These are phyloP conservation scores for Agrochola lychnidis DNA, from an alignment of 2,888 invertebrate genomes.

Conservation along the genomic window DNA sequence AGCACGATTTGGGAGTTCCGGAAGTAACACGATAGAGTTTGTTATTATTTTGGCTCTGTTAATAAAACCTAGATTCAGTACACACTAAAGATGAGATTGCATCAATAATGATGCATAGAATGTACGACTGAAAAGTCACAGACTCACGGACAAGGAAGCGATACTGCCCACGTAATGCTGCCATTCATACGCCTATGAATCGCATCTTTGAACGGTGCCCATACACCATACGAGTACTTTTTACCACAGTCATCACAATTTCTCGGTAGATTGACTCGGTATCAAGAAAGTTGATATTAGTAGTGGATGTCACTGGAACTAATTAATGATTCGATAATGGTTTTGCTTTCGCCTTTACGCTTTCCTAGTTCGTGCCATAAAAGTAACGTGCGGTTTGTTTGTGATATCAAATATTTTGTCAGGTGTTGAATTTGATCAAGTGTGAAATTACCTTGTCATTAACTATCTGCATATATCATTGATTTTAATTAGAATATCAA, in stretches of 20 bases:
- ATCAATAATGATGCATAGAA: constrained; percentile 1
- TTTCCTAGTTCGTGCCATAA: constrained; percentile 70
- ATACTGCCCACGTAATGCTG: constrained; percentile 26
- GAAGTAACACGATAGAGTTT: neutral
- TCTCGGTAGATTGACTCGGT: constrained; percentile 48
- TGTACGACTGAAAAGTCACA: neutral
- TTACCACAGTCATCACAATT: constrained; percentile 39
- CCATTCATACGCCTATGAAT: constrained; percentile 36
- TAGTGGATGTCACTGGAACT: constrained; percentile 76
- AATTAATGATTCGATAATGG: constrained; percentile 71
- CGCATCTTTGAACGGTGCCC: constrained; percentile 25
- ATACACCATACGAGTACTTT: constrained; percentile 25
- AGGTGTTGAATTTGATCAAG: constrained; percentile 36
- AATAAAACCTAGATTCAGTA: neutral
- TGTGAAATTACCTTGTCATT: constrained; percentile 39
- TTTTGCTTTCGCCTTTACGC: constrained; percentile 77
- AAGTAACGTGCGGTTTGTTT: constrained; percentile 14
- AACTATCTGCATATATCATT: constrained; percentile 22
- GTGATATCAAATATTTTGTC: constrained; percentile 2
- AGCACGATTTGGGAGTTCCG: constrained; percentile 20
- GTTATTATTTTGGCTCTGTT: neutral
- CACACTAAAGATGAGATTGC: neutral
- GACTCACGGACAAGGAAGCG: constrained; percentile 20
- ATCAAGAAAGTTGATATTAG: constrained; percentile 56
- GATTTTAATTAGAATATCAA: constrained; percentile 24